These are phyloP conservation scores for Drosophila kikkawai DNA, from an alignment of 1,140 invertebrate species.

Conservation along the genomic window DNA sequence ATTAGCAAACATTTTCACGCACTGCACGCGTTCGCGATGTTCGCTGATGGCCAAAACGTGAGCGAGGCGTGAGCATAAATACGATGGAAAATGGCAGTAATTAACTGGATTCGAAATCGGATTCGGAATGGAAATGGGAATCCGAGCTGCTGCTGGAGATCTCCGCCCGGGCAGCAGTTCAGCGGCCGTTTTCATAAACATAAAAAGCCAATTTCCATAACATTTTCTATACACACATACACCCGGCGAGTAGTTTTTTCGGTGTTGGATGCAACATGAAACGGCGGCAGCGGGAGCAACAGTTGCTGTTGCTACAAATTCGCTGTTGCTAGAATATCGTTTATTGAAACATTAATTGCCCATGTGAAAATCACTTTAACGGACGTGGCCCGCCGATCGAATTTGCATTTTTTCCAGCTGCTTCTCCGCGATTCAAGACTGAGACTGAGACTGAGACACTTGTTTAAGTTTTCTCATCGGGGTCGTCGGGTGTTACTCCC, in stretches of 20 bases:
- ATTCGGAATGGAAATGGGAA: slow-evolving; percentile 46
- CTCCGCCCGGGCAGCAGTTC: slow-evolving; percentile 28
- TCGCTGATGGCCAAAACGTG: slow-evolving; percentile 79
- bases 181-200: slow-evolving; percentile 77
- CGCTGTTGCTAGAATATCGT: slow-evolving; percentile 71
- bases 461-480: slow-evolving; percentile 42
- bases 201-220: slow-evolving; percentile 84
- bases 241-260: slow-evolving; percentile 8
- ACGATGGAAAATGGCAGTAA: slow-evolving; percentile 80
- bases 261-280: slow-evolving; percentile 60
- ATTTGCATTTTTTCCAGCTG: slow-evolving; percentile 55
- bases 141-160: slow-evolving; percentile 15
- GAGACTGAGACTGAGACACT: slow-evolving; percentile 51
- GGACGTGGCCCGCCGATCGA: slow-evolving; percentile 19
- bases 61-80: slow-evolving; percentile 81
- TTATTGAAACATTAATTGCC: slow-evolving; percentile 83
- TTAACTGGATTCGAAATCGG: slow-evolving; percentile 61
- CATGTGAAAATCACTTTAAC: slow-evolving; percentile 74
- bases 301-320: slow-evolving; percentile 73
- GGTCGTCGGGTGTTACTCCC: slow-evolving; percentile 56
- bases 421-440: slow-evolving; percentile 6
- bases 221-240: slow-evolving; percentile 55
- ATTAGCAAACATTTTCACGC: slow-evolving; percentile 79
- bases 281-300: slow-evolving; percentile 54
- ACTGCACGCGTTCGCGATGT: slow-evolving; percentile 46